Evolutionary conservation across 2,797 vertebrate species (phyloP).

Genomic region (Rhinoraja longicauda): DNA sequence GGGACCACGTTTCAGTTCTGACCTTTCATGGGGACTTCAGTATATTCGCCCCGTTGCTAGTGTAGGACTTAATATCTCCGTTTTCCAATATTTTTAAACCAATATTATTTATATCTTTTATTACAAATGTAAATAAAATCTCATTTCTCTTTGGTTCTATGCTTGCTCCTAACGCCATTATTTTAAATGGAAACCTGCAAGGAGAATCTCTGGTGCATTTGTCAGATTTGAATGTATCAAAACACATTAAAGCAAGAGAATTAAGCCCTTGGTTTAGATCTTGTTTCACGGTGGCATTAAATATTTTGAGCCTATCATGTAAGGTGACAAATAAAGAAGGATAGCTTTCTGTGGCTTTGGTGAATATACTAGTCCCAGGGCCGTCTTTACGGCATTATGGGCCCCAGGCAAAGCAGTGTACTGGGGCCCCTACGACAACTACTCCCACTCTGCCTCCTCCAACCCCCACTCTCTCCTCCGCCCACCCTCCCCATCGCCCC

Average conservation of each 20-base stretch:
- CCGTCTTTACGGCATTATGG: too few relatives aligned
- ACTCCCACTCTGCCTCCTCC: too few relatives aligned
- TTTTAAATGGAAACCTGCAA: background rate
- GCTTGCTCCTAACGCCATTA: background rate
- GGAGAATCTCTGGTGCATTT: background rate
- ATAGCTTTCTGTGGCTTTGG: background rate
- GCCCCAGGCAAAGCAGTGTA: too few relatives aligned
- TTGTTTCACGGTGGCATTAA: background rate
- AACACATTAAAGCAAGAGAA: background rate
- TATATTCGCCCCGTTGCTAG: background rate
- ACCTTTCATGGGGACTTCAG: background rate
- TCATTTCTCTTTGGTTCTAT: background rate
- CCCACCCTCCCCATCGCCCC: too few relatives aligned
- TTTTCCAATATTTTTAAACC: conserved; percentile 13
- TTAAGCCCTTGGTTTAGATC: background rate
- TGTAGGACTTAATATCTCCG: background rate
- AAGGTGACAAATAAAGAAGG: too few relatives aligned
- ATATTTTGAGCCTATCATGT: background rate
- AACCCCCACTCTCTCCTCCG: too few relatives aligned
- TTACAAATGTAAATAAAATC: background rate
- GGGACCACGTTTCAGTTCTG: background rate
- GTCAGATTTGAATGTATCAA: background rate
- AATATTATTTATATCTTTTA: conserved; percentile 11
- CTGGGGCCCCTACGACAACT: too few relatives aligned
- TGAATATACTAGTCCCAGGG: too few relatives aligned